A percentile compares a stretch with the other conserved stretches of the same genome.
These are phyloP conservation scores for Pollimyrus isidori DNA, from an alignment of 2,113 vertebrate genomes.

Conservation along the genomic window DNA sequence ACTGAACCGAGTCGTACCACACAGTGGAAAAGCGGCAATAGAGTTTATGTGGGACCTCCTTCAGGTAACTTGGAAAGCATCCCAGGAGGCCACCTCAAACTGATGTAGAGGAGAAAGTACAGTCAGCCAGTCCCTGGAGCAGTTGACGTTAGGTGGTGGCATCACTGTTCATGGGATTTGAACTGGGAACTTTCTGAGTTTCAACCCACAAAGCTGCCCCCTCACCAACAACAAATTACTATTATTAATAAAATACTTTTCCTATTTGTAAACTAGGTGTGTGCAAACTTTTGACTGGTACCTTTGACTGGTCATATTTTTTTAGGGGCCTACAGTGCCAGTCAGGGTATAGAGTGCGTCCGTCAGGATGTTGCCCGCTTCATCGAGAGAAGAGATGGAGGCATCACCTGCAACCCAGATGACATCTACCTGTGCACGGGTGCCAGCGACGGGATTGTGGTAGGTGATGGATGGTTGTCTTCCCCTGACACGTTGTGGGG, in stretches of 20 bases:
- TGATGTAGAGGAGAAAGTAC: no score
- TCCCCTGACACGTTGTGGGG: neutral
- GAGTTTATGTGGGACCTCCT: no score
- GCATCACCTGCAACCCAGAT: conserved; percentile 47
- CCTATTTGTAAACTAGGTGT: neutral
- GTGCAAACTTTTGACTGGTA: neutral
- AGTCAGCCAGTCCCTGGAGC: no score
- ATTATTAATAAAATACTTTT: neutral
- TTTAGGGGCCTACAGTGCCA: conserved; percentile 63
- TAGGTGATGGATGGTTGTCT: neutral
- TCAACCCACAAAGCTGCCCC: neutral
- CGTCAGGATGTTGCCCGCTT: conserved; percentile 57
- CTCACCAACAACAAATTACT: neutral
- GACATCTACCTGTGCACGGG: conserved; percentile 65
- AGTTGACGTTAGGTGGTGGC: no score
- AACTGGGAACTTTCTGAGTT: no score
- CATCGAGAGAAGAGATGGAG: conserved; percentile 60
- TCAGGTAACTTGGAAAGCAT: no score
- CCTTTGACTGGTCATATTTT: neutral
- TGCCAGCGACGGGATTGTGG: conserved; percentile 66
- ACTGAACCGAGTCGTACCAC: no score
- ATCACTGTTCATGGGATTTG: no score
- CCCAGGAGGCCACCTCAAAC: no score
- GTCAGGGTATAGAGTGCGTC: conserved; percentile 58
- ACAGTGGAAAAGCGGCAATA: no score